Percentiles rank a stretch among this genome's conserved stretches.
Evolutionary conservation across 2,113 vertebrate genomes (phyloP).

Genomic region (Ovis canadensis): DNA sequence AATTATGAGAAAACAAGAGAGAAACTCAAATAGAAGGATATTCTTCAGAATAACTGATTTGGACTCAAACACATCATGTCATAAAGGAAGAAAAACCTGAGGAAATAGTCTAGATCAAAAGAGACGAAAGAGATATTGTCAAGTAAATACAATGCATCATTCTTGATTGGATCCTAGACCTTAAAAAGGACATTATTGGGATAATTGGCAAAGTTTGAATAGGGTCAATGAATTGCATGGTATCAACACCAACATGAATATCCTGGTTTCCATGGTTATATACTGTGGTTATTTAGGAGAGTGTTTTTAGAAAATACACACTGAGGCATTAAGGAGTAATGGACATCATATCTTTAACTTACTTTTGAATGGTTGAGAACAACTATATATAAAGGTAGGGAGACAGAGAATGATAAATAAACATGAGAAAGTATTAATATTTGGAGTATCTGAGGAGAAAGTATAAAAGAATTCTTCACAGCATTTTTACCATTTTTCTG

Average conservation of each 20-base stretch:
- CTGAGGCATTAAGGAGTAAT: background rate
- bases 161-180: background rate
- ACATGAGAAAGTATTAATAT: background rate
- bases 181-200: background rate
- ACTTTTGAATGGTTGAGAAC: background rate
- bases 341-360: background rate
- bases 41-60: background rate
- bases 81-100: background rate
- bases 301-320: background rate
- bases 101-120: background rate
- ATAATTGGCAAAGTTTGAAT: background rate
- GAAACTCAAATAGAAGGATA: background rate
- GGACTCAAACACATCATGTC: background rate
- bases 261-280: background rate
- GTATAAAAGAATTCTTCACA: background rate
- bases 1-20: background rate
- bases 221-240: background rate
- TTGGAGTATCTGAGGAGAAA: background rate
- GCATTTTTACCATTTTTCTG: background rate
- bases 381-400: background rate
- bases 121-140: background rate
- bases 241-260: background rate
- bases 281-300: background rate
- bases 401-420: background rate
- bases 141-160: background rate